phyloP scores from a whole-genome alignment of 1,140 invertebrate species.

The Conopomorpha cramerella region DNA sequence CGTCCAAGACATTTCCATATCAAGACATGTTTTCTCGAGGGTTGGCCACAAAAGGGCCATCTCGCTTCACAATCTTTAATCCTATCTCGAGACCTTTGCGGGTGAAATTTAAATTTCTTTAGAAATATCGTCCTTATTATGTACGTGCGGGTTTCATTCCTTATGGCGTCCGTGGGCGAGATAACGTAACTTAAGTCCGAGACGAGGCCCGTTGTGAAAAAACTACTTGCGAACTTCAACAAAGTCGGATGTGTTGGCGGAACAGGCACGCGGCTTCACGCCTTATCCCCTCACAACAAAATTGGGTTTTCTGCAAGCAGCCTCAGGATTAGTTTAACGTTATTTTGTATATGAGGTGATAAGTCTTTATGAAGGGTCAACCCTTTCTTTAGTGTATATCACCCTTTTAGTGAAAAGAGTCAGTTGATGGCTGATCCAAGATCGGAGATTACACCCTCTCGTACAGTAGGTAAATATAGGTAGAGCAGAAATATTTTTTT shows the following conservation, averaged over 20 bases:
- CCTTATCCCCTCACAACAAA: too few species aligned
- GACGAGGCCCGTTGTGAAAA: slow-evolving; percentile 57
- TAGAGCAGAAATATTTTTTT: too few species aligned
- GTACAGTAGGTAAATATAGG: too few species aligned
- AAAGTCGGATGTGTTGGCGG: slow-evolving; percentile 45
- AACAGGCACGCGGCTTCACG: too few species aligned
- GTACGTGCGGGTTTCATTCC: slow-evolving; percentile 58
- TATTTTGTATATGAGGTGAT: slow-evolving; percentile 60
- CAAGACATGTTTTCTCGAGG: slow-evolving; percentile 59
- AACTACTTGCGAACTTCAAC: slow-evolving; percentile 51
- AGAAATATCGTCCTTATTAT: slow-evolving; percentile 61
- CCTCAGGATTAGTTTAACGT: slow-evolving; percentile 47
- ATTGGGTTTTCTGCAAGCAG: too few species aligned
- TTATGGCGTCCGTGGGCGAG: slow-evolving; percentile 50
- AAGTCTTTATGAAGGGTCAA: slow-evolving; percentile 62
- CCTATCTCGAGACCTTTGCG: slow-evolving; percentile 60
- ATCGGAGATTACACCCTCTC: slow-evolving; percentile 55
- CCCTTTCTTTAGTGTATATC: slow-evolving; percentile 55
- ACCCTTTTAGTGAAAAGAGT: slow-evolving; percentile 62
- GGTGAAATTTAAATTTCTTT: slow-evolving; percentile 60
- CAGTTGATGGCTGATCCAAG: slow-evolving; percentile 60
- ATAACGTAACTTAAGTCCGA: slow-evolving; percentile 60
- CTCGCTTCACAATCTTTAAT: slow-evolving; percentile 58
- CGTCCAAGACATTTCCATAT: slow-evolving; percentile 56
- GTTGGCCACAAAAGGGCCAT: slow-evolving; percentile 55